phyloP scores from a whole-genome alignment of 2,888 invertebrate species.

The Hylaea fasciaria region DNA sequence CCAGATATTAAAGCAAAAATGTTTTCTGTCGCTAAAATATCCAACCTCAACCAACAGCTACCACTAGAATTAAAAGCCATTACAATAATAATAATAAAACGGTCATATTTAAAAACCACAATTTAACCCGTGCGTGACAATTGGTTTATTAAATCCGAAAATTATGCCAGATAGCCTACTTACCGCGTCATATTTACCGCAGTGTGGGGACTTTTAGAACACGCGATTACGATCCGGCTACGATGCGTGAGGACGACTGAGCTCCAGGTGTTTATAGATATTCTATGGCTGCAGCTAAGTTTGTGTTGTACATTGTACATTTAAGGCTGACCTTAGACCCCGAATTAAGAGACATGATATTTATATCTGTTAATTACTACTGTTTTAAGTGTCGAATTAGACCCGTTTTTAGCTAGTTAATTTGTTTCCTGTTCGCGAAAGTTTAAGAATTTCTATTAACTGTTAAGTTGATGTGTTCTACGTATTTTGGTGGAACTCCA shows the following conservation, averaged over 20 bases:
- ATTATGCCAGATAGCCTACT: constrained; percentile 21
- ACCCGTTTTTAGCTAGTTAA: no score
- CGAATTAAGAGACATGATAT: no score
- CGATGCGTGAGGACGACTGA: not conserved
- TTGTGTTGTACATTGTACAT: no score
- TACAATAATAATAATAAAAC: constrained; percentile 13
- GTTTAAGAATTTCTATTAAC: no score
- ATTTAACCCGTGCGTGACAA: constrained; percentile 30
- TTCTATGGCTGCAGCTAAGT: no score
- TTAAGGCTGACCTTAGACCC: no score
- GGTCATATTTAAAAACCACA: constrained; percentile 24
- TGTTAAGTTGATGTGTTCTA: no score
- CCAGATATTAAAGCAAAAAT: not conserved
- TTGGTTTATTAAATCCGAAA: constrained; percentile 26
- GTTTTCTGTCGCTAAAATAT: not conserved
- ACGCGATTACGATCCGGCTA: constrained; percentile 11
- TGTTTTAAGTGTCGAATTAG: no score
- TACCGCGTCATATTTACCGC: constrained; percentile 30
- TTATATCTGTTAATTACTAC: no score
- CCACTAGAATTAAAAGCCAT: constrained; percentile 16
- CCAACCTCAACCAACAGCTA: not conserved
- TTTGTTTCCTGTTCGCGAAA: no score
- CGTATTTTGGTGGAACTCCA: no score
- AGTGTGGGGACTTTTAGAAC: constrained; percentile 7
- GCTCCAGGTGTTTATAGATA: no score